Percentiles rank a stretch among this genome's conserved stretches.
These are phyloP conservation scores for Scotopteryx bipunctaria DNA, from an alignment of 2,888 invertebrate genomes.

Conservation along the genomic window DNA sequence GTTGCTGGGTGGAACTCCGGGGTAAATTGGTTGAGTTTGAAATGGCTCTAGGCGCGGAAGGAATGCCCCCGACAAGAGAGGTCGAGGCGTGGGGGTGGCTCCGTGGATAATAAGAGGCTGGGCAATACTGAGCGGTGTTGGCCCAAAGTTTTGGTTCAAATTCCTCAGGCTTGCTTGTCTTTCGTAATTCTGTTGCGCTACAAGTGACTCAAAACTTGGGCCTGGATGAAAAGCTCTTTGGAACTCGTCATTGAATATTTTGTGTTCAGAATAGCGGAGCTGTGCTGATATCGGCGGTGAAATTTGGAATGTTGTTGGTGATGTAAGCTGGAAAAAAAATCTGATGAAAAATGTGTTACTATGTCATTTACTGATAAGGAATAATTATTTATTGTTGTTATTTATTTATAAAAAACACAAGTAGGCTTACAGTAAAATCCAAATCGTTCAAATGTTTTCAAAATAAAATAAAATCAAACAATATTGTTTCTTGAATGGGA, in stretches of 20 bases:
- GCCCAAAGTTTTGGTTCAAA: not conserved
- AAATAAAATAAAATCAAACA: too few relatives aligned
- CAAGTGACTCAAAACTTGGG: not conserved
- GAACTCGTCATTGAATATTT: constrained; percentile 48
- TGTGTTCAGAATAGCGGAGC: constrained; percentile 63
- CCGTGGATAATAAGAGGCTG: not conserved
- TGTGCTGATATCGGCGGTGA: constrained; percentile 65
- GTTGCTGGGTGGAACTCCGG: constrained; percentile 29
- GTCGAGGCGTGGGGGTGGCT: constrained; percentile 1
- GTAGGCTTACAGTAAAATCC: too few relatives aligned
- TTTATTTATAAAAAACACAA: too few relatives aligned
- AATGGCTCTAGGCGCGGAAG: constrained; percentile 6
- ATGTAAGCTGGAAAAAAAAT: constrained; percentile 54
- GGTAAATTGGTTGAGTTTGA: constrained; percentile 18
- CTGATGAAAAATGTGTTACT: not conserved
- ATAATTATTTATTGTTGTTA: too few relatives aligned
- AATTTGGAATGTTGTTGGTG: constrained; percentile 63
- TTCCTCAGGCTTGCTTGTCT: constrained; percentile 2
- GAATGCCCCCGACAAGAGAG: not conserved
- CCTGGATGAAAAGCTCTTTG: constrained; percentile 28
- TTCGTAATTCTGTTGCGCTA: constrained; percentile 12
- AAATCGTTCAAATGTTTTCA: too few relatives aligned
- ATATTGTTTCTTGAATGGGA: too few relatives aligned
- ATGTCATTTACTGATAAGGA: too few relatives aligned
- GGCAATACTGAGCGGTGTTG: not conserved